A percentile compares a stretch with the other conserved stretches of the same genome.
Evolutionary conservation across 2,797 vertebrate genomes (phyloP).

Genomic region (Lateolabrax maculatus): DNA sequence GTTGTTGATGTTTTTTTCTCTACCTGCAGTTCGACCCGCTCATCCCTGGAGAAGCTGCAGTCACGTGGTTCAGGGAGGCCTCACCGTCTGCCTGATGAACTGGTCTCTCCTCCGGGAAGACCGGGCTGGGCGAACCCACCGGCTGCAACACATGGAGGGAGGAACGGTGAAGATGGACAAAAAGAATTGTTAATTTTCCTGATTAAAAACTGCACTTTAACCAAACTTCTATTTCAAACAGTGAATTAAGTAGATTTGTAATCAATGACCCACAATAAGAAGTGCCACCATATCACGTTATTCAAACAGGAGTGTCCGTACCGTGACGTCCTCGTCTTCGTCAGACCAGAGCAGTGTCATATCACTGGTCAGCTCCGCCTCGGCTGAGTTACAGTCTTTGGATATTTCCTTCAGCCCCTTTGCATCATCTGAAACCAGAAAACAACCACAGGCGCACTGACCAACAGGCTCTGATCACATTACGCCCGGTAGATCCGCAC

Average conservation of each 20-base stretch:
- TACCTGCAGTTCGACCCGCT: conserved; percentile 38
- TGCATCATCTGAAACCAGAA: neutral
- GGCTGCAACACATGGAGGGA: conserved; percentile 52
- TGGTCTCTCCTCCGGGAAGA: conserved; percentile 73
- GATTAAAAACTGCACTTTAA: neutral
- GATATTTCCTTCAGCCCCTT: neutral
- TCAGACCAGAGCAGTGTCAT: conserved; percentile 79
- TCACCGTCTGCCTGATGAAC: neutral
- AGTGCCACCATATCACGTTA: no score
- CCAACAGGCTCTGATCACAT: neutral
- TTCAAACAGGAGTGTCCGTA: no score
- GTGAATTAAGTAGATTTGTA: neutral
- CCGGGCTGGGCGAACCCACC: conserved; percentile 83
- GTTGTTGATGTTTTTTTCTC: neutral
- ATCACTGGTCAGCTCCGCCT: conserved; percentile 61
- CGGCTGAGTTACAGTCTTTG: neutral
- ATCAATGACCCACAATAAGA: neutral
- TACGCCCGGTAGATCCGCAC: neutral
- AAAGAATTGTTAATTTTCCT: neutral
- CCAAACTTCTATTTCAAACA: neutral
- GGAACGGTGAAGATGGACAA: neutral
- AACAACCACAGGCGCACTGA: neutral
- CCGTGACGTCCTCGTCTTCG: conserved; percentile 65
- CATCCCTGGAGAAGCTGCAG: neutral
- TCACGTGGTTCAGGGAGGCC: neutral